These are phyloP conservation scores for Toxotes jaculatrix DNA, from an alignment of 2,113 vertebrate species.

Conservation along the genomic window DNA sequence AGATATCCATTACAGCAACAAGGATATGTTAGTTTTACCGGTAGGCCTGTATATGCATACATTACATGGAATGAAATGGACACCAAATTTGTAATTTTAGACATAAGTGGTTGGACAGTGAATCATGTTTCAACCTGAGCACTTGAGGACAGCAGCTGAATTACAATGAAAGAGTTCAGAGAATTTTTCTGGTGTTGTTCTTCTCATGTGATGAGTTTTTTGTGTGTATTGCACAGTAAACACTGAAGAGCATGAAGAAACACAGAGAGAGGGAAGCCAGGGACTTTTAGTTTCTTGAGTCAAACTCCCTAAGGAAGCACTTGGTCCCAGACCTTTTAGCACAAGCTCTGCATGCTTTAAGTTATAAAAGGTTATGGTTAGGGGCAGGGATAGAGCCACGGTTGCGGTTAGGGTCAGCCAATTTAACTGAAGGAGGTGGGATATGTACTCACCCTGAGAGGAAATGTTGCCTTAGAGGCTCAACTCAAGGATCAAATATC, in stretches of 20 bases:
- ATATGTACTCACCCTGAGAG: constrained; percentile 29
- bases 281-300: neutral
- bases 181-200: neutral
- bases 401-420: constrained; percentile 21
- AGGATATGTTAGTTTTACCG: neutral
- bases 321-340: constrained; percentile 10
- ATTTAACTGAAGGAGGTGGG: constrained; percentile 1
- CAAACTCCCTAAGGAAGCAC: constrained; percentile 14
- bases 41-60: neutral
- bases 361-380: constrained; percentile 21
- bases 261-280: neutral
- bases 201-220: neutral
- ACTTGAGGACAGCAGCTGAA: neutral
- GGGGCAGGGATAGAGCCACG: neutral
- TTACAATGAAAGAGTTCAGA: neutral
- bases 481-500: constrained; percentile 54
- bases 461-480: constrained; percentile 36
- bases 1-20: constrained; percentile 2
- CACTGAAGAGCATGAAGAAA: neutral
- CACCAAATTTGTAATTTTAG: constrained; percentile 4
- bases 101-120: neutral
- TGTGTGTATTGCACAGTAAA: neutral
- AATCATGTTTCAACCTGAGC: neutral
- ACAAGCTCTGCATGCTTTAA: constrained; percentile 15
- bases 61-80: neutral